Conservation (phyloP, 2,113 vertebrate genomes). For the Chionodraco myersi region DNA sequence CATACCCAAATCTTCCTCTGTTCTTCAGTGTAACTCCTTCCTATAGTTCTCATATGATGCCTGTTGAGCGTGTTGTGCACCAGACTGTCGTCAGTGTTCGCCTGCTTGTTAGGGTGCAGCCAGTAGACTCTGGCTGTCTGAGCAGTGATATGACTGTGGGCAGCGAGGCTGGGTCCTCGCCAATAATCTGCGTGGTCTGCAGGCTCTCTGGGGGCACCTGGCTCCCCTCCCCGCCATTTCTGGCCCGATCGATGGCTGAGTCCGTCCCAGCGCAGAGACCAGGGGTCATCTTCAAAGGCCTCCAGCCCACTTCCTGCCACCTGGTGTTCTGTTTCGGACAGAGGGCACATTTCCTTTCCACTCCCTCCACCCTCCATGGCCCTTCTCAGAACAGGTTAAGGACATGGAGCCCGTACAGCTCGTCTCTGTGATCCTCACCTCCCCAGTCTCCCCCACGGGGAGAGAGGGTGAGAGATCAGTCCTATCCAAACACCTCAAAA, state of each 20-base stretch:
- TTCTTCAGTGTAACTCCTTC: conserved; percentile 26
- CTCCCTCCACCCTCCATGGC: conserved; percentile 46
- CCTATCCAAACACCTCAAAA: conserved; percentile 55
- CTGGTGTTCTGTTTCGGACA: conserved; percentile 72
- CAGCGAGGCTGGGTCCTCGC: conserved; percentile 45
- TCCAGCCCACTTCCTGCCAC: conserved; percentile 77
- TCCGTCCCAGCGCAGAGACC: conserved; percentile 72
- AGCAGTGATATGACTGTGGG: conserved; percentile 45
- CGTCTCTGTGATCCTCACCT: conserved; percentile 69
- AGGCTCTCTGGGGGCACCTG: conserved; percentile 73
- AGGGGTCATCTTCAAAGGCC: conserved; percentile 82
- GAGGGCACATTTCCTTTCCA: conserved; percentile 53
- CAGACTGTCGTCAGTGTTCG: conserved; percentile 52
- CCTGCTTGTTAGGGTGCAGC: conserved; percentile 59
- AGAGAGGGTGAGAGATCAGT: conserved; percentile 75
- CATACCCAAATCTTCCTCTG: conserved; percentile 30
- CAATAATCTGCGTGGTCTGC: conserved; percentile 60
- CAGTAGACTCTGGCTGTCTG: conserved; percentile 65
- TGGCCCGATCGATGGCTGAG: conserved; percentile 73
- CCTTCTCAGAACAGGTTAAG: conserved; percentile 69
- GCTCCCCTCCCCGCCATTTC: conserved; percentile 73
- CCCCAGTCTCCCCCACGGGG: conserved; percentile 55
- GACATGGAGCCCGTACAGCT: conserved; percentile 63
- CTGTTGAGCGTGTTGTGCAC: conserved; percentile 40
- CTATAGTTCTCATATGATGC: conserved; percentile 42